A percentile compares a stretch with the other conserved stretches of the same genome.
phyloP scores from a whole-genome alignment of 2,113 vertebrate genomes.

The Helogale parvula region DNA sequence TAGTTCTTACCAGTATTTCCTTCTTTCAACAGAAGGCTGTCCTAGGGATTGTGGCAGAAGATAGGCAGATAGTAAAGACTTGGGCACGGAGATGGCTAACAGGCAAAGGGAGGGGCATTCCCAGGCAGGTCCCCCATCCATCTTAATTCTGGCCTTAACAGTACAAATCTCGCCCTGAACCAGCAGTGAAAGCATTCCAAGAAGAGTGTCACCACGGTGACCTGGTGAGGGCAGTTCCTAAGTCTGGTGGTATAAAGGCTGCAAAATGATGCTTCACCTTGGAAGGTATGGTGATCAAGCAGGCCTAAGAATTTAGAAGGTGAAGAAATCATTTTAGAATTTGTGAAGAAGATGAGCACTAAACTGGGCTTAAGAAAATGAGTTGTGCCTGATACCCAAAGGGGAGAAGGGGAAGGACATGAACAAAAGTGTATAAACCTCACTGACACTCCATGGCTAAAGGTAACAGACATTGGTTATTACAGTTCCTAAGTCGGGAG shows the following conservation, averaged over 20 bases:
- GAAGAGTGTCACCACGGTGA: neutral
- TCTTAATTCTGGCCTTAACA: neutral
- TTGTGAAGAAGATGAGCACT: neutral
- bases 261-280: neutral
- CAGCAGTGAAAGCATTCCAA: neutral
- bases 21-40: neutral
- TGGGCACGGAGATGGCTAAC: neutral
- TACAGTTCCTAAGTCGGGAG: neutral
- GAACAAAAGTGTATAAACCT: neutral
- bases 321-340: neutral
- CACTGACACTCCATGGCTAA: neutral
- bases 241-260: neutral
- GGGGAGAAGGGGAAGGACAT: neutral
- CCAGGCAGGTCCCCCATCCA: neutral
- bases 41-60: neutral
- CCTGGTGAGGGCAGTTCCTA: neutral
- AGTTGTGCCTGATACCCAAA: neutral
- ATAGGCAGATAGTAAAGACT: neutral
- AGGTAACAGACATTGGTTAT: neutral
- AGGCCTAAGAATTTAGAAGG: neutral
- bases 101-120: neutral
- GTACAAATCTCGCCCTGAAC: neutral
- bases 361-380: neutral
- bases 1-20: neutral
- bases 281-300: neutral